These are phyloP conservation scores for Esox niger DNA, from an alignment of 2,113 vertebrate species.

Conservation along the genomic window DNA sequence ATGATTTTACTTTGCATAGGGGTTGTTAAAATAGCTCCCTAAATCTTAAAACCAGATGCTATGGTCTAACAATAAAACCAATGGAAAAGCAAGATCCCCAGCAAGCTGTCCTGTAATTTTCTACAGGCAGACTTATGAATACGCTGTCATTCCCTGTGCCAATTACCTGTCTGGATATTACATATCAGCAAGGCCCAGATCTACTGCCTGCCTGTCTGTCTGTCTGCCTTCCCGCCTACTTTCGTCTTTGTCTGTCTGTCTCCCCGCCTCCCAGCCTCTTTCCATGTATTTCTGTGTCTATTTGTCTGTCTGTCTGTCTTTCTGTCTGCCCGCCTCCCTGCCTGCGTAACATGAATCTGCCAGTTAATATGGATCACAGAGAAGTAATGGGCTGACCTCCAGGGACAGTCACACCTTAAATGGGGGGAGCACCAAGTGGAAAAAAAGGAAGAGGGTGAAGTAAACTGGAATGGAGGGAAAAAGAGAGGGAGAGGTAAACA, in stretches of 20 bases:
- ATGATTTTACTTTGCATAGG: too few relatives aligned
- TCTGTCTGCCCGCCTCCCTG: neutral
- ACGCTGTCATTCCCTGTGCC: conserved; percentile 15
- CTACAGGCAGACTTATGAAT: conserved; percentile 30
- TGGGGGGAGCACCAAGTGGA: neutral
- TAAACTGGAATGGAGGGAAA: neutral
- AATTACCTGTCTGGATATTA: conserved; percentile 23
- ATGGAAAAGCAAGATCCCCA: conserved; percentile 11
- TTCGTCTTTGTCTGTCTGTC: too few relatives aligned
- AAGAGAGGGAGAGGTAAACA: neutral
- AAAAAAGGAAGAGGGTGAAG: neutral
- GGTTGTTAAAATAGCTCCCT: too few relatives aligned
- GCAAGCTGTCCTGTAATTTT: conserved; percentile 10
- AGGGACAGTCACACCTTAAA: neutral
- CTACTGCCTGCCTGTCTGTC: conserved; percentile 7
- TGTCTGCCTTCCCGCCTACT: too few relatives aligned
- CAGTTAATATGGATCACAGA: conserved; percentile 39
- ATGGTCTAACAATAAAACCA: conserved; percentile 14
- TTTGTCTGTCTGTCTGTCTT: too few relatives aligned
- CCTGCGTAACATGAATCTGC: conserved; percentile 34
- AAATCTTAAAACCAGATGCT: neutral
- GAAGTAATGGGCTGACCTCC: conserved; percentile 10
- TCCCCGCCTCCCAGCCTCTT: too few relatives aligned
- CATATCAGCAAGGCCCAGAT: conserved; percentile 19
- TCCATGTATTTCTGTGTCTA: too few relatives aligned